Base-by-base conservation (phyloP, 2,113 vertebrate genomes). In the Mormyrus iriodes region DNA sequence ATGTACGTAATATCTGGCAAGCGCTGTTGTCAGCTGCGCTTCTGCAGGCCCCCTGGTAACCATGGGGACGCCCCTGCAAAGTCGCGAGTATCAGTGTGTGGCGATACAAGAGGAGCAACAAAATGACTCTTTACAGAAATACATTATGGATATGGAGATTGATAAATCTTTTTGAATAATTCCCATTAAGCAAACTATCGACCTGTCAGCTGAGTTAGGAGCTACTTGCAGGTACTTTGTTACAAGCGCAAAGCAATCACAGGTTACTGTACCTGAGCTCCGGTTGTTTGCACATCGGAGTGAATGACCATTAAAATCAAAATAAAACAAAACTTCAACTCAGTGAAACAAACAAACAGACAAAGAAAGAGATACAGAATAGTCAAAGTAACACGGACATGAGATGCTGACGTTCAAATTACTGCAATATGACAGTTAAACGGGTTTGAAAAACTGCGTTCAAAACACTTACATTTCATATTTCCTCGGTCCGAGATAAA, bases 391-490 rank as follows among this genome's bases (percentile, higher is more conserved):
- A 35, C 19, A 61, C n/a, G n/a, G 13, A 42, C 84, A 24, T 31
- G 0, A 83, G 46, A 90, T n/a, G 0, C 21, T 35, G 27, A 82
- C 2, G 21, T 53, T 0, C 12, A n/a, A 48, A 82, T 31, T 55
- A 51, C 13, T 89, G 42, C n/a, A 86, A 89, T 1, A 89, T n/a
- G 82, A 84, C 82, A 42, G 13, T 79, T 79, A 61, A 53, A 88
- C 7, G 24, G 52, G 65, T 8, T 51, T 89, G 10, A 87, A 51
- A 76, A 88, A 88, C 13, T 4, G 61, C 35, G 17, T 48, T 15
- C 31, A 13, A 89, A 82, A 85, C 73, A 96, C 96, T 96, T 95
- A 96, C 96, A 93, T 95, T 95, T 96, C 96, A 96, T 96, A 94
- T 94, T 96, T 94, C 79, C 93, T 94, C 90, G 92, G 79, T 95